Evolutionary conservation across 1,140 invertebrate species (phyloP).

Genomic region (Pteromalus puparum): DNA sequence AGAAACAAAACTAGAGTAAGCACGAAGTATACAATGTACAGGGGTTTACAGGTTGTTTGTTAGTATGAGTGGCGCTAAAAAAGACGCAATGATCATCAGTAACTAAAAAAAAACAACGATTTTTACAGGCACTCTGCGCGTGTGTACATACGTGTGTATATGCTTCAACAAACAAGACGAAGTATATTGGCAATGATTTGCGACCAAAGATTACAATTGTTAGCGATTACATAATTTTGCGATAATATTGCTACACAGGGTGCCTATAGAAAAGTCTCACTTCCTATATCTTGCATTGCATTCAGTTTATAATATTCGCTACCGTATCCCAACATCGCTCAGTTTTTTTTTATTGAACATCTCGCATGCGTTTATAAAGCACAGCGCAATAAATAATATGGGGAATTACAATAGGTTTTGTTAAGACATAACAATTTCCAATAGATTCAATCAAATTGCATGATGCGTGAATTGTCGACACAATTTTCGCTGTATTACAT

Average conservation of each 20-base stretch:
- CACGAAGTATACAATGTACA: slow-evolving; percentile 41
- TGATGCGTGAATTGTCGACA: slow-evolving; percentile 17
- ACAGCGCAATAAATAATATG: slow-evolving; percentile 37
- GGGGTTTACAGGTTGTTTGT: slow-evolving; percentile 22
- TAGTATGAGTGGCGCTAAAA: slow-evolving; percentile 20
- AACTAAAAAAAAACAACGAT: background rate
- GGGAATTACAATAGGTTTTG: slow-evolving; percentile 20
- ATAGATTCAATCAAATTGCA: slow-evolving; percentile 27
- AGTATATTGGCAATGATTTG: slow-evolving; percentile 8
- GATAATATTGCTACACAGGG: slow-evolving; percentile 15
- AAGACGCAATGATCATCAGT: background rate
- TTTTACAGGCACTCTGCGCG: slow-evolving; percentile 11
- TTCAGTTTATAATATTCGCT: slow-evolving; percentile 16
- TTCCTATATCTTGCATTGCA: slow-evolving; percentile 22
- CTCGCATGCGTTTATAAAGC: slow-evolving; percentile 31
- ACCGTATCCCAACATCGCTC: slow-evolving; percentile 2
- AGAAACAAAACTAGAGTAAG: slow-evolving; percentile 29
- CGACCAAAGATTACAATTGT: background rate
- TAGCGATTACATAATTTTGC: slow-evolving; percentile 4
- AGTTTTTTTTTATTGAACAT: slow-evolving; percentile 12
- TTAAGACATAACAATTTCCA: slow-evolving; percentile 28
- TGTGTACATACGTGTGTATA: background rate
- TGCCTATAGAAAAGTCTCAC: slow-evolving; percentile 3
- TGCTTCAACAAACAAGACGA: background rate
- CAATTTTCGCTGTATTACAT: background rate